Percentiles rank a stretch among this genome's conserved stretches.
These are phyloP conservation scores for Seriola aureovittata DNA, from an alignment of 2,113 vertebrate species.

Conservation along the genomic window DNA sequence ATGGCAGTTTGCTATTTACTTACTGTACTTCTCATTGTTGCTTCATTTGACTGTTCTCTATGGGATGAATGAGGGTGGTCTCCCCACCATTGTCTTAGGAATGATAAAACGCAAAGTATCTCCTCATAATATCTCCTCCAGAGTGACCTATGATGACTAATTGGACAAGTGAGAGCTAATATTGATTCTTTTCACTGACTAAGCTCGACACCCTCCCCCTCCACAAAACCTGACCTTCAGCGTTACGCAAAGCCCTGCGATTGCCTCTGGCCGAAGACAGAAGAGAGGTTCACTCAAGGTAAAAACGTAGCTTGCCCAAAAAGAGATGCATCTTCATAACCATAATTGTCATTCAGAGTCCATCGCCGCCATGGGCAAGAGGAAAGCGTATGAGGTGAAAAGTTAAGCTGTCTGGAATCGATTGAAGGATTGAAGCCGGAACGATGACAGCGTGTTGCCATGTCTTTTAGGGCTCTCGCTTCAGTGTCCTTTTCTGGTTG, in stretches of 20 bases:
- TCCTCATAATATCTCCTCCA: constrained; percentile 60
- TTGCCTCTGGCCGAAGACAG: constrained; percentile 6
- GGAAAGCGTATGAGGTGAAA: constrained; percentile 42
- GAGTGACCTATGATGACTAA: constrained; percentile 56
- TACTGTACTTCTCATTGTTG: constrained; percentile 74
- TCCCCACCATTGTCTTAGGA: constrained; percentile 48
- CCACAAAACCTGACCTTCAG: constrained; percentile 53
- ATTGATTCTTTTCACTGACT: constrained; percentile 59
- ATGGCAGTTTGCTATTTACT: constrained; percentile 74
- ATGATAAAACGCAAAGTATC: constrained; percentile 63
- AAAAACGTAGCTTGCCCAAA: constrained; percentile 28
- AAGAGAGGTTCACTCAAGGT: constrained; percentile 25
- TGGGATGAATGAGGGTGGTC: constrained; percentile 64
- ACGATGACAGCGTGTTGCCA: not conserved
- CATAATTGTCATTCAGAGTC: constrained; percentile 38
- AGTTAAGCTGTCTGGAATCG: constrained; percentile 59
- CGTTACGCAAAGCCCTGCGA: constrained; percentile 9
- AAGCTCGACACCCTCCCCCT: constrained; percentile 42
- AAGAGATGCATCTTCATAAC: constrained; percentile 41
- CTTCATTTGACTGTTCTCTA: constrained; percentile 60
- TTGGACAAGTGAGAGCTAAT: constrained; percentile 50
- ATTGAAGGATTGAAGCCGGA: constrained; percentile 29
- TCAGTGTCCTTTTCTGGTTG: constrained; percentile 6
- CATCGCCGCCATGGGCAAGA: not conserved
- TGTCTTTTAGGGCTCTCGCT: constrained; percentile 13